Evolutionary conservation across 1,140 invertebrate species (phyloP), one percentile per base, ranked within the genome.

Genomic region (Drepana arcuata): DNA sequence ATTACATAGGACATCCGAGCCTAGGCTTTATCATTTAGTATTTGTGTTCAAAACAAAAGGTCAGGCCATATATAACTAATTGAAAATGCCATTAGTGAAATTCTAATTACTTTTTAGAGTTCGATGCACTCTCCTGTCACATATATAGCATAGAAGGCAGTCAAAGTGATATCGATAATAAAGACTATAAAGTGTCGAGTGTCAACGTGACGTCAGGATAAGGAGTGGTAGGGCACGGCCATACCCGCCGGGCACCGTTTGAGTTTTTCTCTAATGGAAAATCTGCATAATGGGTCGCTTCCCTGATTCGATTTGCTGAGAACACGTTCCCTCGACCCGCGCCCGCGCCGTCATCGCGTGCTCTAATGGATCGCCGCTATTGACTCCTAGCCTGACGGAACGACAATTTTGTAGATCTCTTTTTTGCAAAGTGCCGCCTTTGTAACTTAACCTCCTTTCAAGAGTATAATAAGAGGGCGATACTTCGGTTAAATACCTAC

Each of bases 241-340:
- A 26, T 10, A 26, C 2, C 24, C 6, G 10, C 24, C 38, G 28
- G 46, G 25, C 27, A 43, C 32, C 27, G 40, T 45, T 47, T 45
- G 58, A 60, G 56, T 62, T 70, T 67, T 72, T 64, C 64, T 60
- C 51, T 70, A 78, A 70, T 70, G 68, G 69, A 70, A 77, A 72
- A 74, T 78, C 63, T 78, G 60, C 70, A 78, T 74, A 78, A 78
- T 78, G 63, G 72, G 49, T 51, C 52, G 48, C 56, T 56, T 55
- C 59, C 46, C 36, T 62, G 61, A 74, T 72, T 74, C 64, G 68
- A 78, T 78, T 78, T 72, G 59, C 59, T 58, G 48, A 45, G 47
- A 63, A 61, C 61, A 65, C 49, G 54, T 61, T 62, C 41, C 55
- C 41, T 35, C 34, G 49, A 43, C 34, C 44, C 54, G 43, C 41